A percentile compares a stretch with the other conserved stretches of the same genome.
phyloP scores from a whole-genome alignment of 1,140 invertebrate genomes.

The Eumeta japonica region DNA sequence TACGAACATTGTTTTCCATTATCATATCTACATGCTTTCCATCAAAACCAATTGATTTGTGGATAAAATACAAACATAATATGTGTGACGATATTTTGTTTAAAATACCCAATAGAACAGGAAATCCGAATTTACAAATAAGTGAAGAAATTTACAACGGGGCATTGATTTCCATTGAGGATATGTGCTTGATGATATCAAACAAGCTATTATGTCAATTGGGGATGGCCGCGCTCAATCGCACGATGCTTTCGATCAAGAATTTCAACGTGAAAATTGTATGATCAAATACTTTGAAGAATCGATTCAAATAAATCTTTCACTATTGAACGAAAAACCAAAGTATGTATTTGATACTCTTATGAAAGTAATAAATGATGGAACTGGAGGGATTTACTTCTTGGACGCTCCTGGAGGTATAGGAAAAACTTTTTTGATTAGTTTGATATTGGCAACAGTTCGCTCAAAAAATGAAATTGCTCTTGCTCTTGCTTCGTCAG shows the following conservation, averaged over 20 bases:
- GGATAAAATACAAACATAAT: slow-evolving; percentile 39
- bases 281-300: slow-evolving; percentile 17
- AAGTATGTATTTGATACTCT: slow-evolving; percentile 29
- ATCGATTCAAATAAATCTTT: slow-evolving; percentile 26
- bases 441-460: slow-evolving; percentile 28
- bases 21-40: too few relatives aligned
- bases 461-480: slow-evolving; percentile 26
- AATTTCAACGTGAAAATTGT: slow-evolving; percentile 29
- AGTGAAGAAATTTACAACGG: slow-evolving; percentile 23
- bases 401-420: slow-evolving; percentile 49
- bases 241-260: slow-evolving; percentile 31
- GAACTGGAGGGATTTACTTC: slow-evolving; percentile 28
- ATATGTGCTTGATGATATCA: too few relatives aligned
- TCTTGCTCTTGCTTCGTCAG: too few relatives aligned
- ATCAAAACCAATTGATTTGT: slow-evolving; percentile 44
- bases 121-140: slow-evolving; percentile 23
- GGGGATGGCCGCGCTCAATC: slow-evolving; percentile 38
- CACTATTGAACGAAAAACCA: slow-evolving; percentile 27
- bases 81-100: too few relatives aligned
- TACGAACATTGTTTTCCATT: too few relatives aligned
- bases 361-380: slow-evolving; percentile 25
- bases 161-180: too few relatives aligned
- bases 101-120: slow-evolving; percentile 16
- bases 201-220: slow-evolving; percentile 32
- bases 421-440: too few relatives aligned